These are phyloP conservation scores for Phaethornis superciliosus DNA, from an alignment of 2,113 vertebrate species.

Conservation along the genomic window DNA sequence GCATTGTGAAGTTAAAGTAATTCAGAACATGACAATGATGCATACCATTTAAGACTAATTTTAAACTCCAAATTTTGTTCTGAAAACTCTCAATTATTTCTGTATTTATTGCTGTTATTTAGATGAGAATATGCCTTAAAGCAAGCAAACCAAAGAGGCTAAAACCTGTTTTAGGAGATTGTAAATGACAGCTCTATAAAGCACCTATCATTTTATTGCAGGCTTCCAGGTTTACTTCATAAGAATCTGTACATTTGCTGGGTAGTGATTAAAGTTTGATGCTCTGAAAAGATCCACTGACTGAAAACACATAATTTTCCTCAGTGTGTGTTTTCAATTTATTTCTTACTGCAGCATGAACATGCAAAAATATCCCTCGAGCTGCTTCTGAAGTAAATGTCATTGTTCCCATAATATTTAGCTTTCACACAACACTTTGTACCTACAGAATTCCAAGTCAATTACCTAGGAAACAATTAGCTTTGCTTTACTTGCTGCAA, in stretches of 20 bases:
- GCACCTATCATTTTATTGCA: not conserved
- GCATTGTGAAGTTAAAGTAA: not conserved
- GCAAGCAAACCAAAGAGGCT: not conserved
- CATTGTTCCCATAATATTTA: not conserved
- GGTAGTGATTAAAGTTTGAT: constrained; percentile 1
- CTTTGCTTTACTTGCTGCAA: constrained; percentile 4
- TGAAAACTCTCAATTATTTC: not conserved
- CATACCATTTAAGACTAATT: not conserved
- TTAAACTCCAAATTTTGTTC: not conserved
- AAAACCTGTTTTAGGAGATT: not conserved
- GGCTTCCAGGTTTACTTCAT: not conserved
- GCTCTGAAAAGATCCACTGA: not conserved
- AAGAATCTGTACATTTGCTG: not conserved
- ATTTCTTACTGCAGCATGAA: not conserved
- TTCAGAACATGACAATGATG: not conserved
- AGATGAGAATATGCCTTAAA: not conserved
- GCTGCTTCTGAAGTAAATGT: not conserved
- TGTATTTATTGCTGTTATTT: not conserved
- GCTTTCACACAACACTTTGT: not conserved
- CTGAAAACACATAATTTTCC: not conserved
- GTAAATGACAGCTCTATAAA: not conserved
- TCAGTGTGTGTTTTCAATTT: constrained; percentile 1
- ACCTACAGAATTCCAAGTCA: not conserved
- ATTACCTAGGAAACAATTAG: constrained; percentile 21
- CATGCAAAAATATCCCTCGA: not conserved